Evolutionary conservation across 2,113 vertebrate species (phyloP).

Genomic region (Turnix velox): DNA sequence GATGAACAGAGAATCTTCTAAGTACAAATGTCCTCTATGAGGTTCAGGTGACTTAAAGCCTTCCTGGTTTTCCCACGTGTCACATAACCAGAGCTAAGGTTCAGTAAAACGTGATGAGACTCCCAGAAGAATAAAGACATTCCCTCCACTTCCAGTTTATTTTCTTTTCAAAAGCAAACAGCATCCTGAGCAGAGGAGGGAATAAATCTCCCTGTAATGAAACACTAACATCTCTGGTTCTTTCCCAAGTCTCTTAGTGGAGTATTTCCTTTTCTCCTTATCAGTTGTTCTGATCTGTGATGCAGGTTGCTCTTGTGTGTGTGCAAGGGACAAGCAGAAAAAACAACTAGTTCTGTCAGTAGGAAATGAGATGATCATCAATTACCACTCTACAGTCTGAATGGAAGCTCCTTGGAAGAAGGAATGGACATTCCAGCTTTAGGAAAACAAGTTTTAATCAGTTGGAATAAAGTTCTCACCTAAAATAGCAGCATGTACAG

Average conservation of each 20-base stretch:
- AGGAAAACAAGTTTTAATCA: not conserved
- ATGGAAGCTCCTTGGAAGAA: not conserved
- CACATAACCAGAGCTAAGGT: not conserved
- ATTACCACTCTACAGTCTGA: not conserved
- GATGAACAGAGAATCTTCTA: not conserved
- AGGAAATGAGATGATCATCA: fast-evolving
- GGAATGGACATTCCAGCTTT: not conserved
- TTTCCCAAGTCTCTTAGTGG: not conserved
- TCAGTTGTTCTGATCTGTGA: not conserved
- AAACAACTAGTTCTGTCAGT: not conserved
- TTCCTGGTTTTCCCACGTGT: not conserved
- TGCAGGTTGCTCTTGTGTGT: not conserved
- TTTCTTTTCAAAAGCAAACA: not conserved
- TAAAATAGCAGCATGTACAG: fast-evolving
- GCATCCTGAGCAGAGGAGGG: not conserved
- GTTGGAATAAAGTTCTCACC: not conserved
- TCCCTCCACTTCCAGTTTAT: not conserved
- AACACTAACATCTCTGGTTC: not conserved
- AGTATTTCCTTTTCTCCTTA: not conserved
- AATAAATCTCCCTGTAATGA: not conserved
- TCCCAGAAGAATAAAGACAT: not conserved
- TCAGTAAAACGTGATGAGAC: not conserved
- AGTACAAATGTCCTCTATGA: fast-evolving
- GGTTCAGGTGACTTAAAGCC: not conserved
- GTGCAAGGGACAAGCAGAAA: not conserved